Evolutionary conservation across 1,140 invertebrate species (phyloP), one percentile per base, ranked within the genome.

Genomic region (Ceratina japonica): DNA sequence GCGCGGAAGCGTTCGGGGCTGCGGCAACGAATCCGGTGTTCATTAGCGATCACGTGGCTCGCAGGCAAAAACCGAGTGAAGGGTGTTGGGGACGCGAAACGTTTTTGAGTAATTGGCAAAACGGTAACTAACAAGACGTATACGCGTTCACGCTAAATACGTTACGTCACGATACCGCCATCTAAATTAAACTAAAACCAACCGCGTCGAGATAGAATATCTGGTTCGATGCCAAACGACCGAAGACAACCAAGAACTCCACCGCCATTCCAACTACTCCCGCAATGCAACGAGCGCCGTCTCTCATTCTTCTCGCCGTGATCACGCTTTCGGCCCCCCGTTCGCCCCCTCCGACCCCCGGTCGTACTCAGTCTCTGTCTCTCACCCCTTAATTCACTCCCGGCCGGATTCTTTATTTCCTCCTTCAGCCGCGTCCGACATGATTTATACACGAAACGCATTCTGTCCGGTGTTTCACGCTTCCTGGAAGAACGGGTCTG

Each of bases 171-270:
- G 73, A 84, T 73, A 79, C 81, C 82, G 88, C 84, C 85, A 90
- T 87, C 87, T 89, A 90, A 88, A 87, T 88, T 89, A 90, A 89
- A 90, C 87, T 82, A 88, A 90, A 90, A 86, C 86, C 80, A 88
- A 87, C 87, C 86, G 84, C 85, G 86, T 84, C 80, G 84, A 88
- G 84, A 86, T 86, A 80, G 87, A 87, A 89, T 87, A 89, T 87
- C 87, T 91, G 90, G 87, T 88, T 65, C 82, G 85, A 27, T 87
- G 90, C 90, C 90, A 91, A 20, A 89, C 86, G 83, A 76, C 84
- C 85, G 87, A 75, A 79, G 71, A 71, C 82, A 87, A 85, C 82
- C 82, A 80, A 88, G 83, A 87, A 87, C 86, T 44, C 81, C 81
- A 85, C 70, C 79, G 84, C 84, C 87, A 88, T 88, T 87, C 82